A percentile compares a stretch with the other conserved stretches of the same genome.
Evolutionary conservation across 2,113 vertebrate species (phyloP).

Genomic region (chimpanzee (Pan troglodytes)): NHGRI_mPanTro3-v2.1_pri NC_072420.2:39049501-39050000

Average conservation of each 20-base stretch:
- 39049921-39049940: neutral
- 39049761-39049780: rapidly evolving
- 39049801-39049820: neutral
- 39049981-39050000: neutral
- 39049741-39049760: neutral
- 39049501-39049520: neutral
- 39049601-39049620: neutral
- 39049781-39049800: rapidly evolving
- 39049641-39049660: too few species aligned
- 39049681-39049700: rapidly evolving
- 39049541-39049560: neutral
- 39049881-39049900: neutral
- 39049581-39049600: neutral
- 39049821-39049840: rapidly evolving
- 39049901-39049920: neutral
- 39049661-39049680: rapidly evolving
- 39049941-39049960: neutral
- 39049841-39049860: neutral
- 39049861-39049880: rapidly evolving
- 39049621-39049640: neutral
- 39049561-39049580: neutral
- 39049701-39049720: rapidly evolving
- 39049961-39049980: neutral
- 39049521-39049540: neutral
- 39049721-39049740: rapidly evolving